Percentiles rank a stretch among this genome's conserved stretches.
Evolutionary conservation across 2,797 vertebrate species (phyloP).

Genomic region (Hippocampus kuda): DNA sequence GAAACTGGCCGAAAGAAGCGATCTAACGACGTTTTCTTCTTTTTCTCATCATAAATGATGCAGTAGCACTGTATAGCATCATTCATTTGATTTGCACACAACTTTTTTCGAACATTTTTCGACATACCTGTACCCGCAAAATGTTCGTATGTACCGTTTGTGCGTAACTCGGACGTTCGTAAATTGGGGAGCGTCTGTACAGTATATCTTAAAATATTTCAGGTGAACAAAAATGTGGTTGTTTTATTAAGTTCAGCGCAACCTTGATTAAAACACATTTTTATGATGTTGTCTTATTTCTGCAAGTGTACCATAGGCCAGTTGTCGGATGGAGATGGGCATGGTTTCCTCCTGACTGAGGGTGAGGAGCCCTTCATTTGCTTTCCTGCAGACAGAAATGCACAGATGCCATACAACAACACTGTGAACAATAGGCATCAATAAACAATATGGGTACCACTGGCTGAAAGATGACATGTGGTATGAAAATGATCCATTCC

Average conservation of each 20-base stretch:
- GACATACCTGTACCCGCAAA: too few species aligned
- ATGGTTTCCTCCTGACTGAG: conserved; percentile 75
- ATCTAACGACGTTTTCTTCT: too few species aligned
- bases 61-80: too few species aligned
- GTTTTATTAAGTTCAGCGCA: not conserved
- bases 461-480: conserved; percentile 6
- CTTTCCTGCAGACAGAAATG: conserved; percentile 63
- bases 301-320: conserved; percentile 68
- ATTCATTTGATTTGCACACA: too few species aligned
- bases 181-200: too few species aligned
- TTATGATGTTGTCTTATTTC: not conserved
- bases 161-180: too few species aligned
- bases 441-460: conserved; percentile 10
- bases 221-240: not conserved
- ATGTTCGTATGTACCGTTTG: too few species aligned
- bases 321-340: conserved; percentile 72
- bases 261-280: not conserved
- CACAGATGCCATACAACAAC: conserved; percentile 3
- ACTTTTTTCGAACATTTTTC: too few species aligned
- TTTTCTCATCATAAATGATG: too few species aligned
- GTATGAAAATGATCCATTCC: conserved; percentile 16
- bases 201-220: not conserved
- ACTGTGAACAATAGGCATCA: conserved; percentile 9
- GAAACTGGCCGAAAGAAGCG: too few species aligned
- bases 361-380: conserved; percentile 72